Evolutionary conservation across 2,888 invertebrate genomes (phyloP).

Genomic region (Perdita meconis): DNA sequence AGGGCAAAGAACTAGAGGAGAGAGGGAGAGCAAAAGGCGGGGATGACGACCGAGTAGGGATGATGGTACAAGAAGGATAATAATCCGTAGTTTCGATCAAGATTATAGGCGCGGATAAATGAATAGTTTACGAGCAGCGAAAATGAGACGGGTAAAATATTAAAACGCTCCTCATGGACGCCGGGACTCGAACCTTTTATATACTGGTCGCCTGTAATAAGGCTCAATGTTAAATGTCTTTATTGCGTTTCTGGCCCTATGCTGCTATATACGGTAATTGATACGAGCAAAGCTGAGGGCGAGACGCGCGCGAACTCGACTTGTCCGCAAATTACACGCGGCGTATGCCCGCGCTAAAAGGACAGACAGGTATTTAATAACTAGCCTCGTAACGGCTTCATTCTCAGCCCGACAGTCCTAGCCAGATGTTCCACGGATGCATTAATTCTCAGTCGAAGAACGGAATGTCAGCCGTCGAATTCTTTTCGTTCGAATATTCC

Average conservation of each 20-base stretch:
- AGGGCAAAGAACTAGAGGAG: conserved; percentile 28
- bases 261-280: conserved; percentile 70
- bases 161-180: conserved; percentile 72
- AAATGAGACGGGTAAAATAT: conserved; percentile 82
- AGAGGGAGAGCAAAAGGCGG: conserved; percentile 40
- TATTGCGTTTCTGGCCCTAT: conserved; percentile 72
- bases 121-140: conserved; percentile 84
- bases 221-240: conserved; percentile 73
- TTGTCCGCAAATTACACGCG: conserved; percentile 71
- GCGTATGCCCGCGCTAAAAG: conserved; percentile 63
- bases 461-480: conserved; percentile 36
- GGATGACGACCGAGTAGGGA: conserved; percentile 56
- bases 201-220: conserved; percentile 68
- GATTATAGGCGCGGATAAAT: conserved; percentile 84
- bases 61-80: conserved; percentile 79
- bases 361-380: conserved; percentile 73
- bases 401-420: conserved; percentile 55
- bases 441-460: conserved; percentile 2
- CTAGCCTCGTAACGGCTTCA: conserved; percentile 68
- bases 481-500: background rate
- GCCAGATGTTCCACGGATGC: conserved; percentile 12
- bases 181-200: conserved; percentile 72
- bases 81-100: conserved; percentile 81
- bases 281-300: conserved; percentile 71
- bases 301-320: conserved; percentile 52